Conservation (phyloP, 2,113 vertebrate species). For the Oreochromis spilurus region DNA sequence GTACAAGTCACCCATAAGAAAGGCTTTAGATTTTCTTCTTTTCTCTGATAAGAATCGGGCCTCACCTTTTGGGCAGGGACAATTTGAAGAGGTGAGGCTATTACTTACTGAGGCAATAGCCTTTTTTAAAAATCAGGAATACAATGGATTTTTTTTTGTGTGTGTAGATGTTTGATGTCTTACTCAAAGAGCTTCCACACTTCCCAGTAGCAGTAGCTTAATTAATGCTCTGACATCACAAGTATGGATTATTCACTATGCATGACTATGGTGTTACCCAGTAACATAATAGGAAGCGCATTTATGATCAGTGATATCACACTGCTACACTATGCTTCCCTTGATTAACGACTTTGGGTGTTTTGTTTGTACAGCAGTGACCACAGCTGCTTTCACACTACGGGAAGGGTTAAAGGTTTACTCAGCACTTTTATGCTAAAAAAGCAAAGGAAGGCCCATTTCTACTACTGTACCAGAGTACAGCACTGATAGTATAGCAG, state of each 20-base stretch:
- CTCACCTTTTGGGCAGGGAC: conserved; percentile 16
- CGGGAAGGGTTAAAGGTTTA: not conserved
- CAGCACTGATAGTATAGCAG: not conserved
- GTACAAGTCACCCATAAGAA: conserved; percentile 4
- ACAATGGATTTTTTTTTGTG: not conserved
- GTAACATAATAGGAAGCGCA: not conserved
- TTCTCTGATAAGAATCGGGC: conserved; percentile 27
- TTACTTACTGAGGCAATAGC: not conserved
- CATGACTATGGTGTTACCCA: not conserved
- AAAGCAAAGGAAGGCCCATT: not conserved
- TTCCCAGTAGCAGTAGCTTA: not conserved
- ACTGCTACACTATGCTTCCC: not conserved
- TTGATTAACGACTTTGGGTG: conserved; percentile 31
- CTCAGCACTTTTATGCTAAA: not conserved
- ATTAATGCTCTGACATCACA: not conserved
- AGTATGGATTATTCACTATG: not conserved
- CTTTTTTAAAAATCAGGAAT: not conserved
- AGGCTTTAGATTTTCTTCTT: not conserved
- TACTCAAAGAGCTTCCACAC: not conserved
- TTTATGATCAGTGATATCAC: conserved; percentile 1
- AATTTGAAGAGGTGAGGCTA: conserved; percentile 19
- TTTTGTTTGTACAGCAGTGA: conserved; percentile 37
- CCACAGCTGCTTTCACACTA: conserved; percentile 24
- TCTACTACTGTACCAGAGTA: not conserved
- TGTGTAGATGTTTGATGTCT: not conserved